Evolutionary conservation across 1,140 invertebrate species (phyloP).

Genomic region (Spodoptera frugiperda): DNA sequence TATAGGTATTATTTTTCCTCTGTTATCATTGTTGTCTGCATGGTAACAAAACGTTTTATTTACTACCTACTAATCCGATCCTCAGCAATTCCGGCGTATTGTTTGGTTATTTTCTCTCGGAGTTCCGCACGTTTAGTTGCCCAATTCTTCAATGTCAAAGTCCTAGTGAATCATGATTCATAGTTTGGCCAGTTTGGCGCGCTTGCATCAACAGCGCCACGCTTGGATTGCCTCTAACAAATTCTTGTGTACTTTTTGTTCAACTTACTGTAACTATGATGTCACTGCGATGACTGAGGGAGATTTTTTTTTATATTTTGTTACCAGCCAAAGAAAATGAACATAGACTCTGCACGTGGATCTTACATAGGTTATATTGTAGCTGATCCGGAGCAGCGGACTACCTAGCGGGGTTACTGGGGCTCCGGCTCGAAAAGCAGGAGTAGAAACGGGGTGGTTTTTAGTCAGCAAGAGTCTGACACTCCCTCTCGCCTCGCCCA

Average conservation of each 20-base stretch:
- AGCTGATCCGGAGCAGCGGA: too few relatives aligned
- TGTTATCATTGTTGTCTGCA: not conserved
- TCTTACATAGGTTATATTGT: not conserved
- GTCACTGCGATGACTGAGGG: constrained; percentile 49
- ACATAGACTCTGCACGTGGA: not conserved
- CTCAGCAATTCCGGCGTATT: too few relatives aligned
- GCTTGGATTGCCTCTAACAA: constrained; percentile 46
- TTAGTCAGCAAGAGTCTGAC: too few relatives aligned
- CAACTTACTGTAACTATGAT: constrained; percentile 52
- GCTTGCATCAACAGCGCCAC: constrained; percentile 37
- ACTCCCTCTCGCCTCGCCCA: too few relatives aligned
- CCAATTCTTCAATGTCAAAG: constrained; percentile 50
- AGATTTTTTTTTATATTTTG: not conserved
- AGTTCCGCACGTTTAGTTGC: constrained; percentile 31
- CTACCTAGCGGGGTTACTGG: too few relatives aligned
- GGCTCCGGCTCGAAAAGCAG: too few relatives aligned
- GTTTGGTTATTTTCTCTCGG: not conserved
- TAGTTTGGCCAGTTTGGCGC: not conserved
- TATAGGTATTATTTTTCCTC: not conserved
- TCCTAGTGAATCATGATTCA: constrained; percentile 39
- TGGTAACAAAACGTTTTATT: not conserved
- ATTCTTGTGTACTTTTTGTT: constrained; percentile 32
- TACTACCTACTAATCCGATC: too few relatives aligned
- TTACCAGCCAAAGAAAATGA: not conserved
- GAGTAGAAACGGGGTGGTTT: too few relatives aligned